Percentiles rank a stretch among this genome's conserved stretches.
phyloP scores from a whole-genome alignment of 1,140 invertebrate species.

The Ptiloglossa arizonensis region DNA sequence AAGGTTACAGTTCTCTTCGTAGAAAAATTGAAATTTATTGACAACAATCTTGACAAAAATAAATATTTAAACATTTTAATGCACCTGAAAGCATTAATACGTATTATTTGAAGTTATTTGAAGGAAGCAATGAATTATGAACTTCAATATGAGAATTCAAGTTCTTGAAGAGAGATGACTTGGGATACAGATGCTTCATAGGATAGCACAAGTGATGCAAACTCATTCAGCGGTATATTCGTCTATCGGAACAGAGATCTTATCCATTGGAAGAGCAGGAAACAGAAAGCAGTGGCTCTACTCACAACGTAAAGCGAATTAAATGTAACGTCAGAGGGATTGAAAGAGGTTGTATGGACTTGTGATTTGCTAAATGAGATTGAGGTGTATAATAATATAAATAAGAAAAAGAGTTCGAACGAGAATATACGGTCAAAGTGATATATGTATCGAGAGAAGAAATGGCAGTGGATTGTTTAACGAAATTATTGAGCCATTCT shows the following conservation, averaged over 20 bases:
- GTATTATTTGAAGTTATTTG: constrained; percentile 14
- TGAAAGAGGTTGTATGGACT: constrained; percentile 13
- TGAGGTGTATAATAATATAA: not conserved
- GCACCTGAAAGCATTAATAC: constrained; percentile 10
- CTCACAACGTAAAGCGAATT: constrained; percentile 15
- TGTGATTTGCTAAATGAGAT: constrained; percentile 5
- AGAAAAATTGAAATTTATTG: too few relatives aligned
- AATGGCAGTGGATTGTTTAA: constrained; percentile 16
- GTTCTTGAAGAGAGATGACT: not conserved
- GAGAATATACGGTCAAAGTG: not conserved
- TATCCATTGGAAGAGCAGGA: constrained; percentile 2
- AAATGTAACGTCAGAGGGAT: not conserved
- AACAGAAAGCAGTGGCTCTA: not conserved
- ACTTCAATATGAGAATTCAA: not conserved
- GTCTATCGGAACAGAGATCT: constrained; percentile 16
- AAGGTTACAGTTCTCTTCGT: too few relatives aligned
- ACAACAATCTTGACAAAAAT: too few relatives aligned
- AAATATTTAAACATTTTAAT: too few relatives aligned
- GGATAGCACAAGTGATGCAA: too few relatives aligned
- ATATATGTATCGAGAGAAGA: not conserved
- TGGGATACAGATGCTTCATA: constrained; percentile 18
- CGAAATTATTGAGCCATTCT: not conserved
- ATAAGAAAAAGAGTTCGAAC: not conserved
- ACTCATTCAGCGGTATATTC: constrained; percentile 13
- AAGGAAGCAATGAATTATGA: not conserved